A percentile compares a stretch with the other conserved stretches of the same genome.
phyloP scores from a whole-genome alignment of 2,113 vertebrate species.

The Chionodraco myersi region DNA sequence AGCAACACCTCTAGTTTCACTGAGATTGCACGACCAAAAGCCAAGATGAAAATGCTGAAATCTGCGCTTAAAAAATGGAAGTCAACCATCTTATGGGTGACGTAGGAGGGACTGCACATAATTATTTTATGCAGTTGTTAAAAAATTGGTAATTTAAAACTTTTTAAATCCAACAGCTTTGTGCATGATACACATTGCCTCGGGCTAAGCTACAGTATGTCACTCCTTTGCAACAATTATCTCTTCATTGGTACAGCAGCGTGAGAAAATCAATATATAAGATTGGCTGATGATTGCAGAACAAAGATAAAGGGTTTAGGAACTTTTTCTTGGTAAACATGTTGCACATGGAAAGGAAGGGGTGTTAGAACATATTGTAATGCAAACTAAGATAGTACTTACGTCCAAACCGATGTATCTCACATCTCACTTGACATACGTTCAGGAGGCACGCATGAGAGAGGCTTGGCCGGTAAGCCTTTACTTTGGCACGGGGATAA shows the following conservation, averaged over 20 bases:
- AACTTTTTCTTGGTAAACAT: neutral
- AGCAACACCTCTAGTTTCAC: too few relatives aligned
- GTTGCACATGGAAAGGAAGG: neutral
- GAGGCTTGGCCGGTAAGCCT: slow-evolving; percentile 57
- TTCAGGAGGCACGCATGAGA: slow-evolving; percentile 44
- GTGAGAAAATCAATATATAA: neutral
- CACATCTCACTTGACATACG: slow-evolving; percentile 5
- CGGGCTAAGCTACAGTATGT: neutral
- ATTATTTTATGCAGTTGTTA: too few relatives aligned
- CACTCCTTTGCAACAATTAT: neutral
- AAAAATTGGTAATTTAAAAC: neutral
- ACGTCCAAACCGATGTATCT: slow-evolving; percentile 25
- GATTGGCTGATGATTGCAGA: slow-evolving; percentile 2
- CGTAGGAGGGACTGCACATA: too few relatives aligned
- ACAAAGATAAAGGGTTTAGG: neutral
- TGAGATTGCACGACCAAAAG: too few relatives aligned
- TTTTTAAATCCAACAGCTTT: neutral
- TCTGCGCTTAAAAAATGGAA: neutral
- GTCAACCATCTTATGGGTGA: too few relatives aligned
- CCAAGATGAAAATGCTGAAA: neutral
- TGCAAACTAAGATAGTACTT: neutral
- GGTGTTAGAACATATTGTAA: neutral
- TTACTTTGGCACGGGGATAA: slow-evolving; percentile 67
- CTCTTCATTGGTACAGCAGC: neutral
- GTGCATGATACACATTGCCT: neutral